These are phyloP conservation scores for Teleogryllus oceanicus DNA, from an alignment of 2,888 invertebrate species.

Conservation along the genomic window DNA sequence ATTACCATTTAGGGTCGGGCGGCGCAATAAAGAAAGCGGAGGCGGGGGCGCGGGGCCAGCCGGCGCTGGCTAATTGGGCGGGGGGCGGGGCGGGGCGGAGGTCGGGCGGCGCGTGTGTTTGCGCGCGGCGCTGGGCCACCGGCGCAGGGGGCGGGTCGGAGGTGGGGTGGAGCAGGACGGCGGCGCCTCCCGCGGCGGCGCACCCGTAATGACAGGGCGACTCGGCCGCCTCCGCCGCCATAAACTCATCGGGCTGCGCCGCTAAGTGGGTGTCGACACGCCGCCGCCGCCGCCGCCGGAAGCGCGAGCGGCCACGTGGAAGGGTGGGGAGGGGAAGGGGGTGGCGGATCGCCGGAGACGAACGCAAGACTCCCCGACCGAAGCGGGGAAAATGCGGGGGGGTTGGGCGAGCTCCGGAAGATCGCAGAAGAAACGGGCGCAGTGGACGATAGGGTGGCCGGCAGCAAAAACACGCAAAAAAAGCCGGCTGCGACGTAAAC, in stretches of 20 bases:
- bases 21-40: too few species aligned
- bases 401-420: too few species aligned
- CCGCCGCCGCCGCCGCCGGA: neutral
- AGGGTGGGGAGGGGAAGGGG: neutral
- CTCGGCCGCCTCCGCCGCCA: slow-evolving; percentile 7
- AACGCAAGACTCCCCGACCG: too few species aligned
- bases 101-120: neutral
- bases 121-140: neutral
- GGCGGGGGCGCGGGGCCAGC: neutral
- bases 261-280: slow-evolving; percentile 18
- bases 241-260: neutral
- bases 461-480: too few species aligned
- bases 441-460: too few species aligned
- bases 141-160: too few species aligned
- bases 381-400: too few species aligned
- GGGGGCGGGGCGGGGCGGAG: neutral
- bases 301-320: neutral
- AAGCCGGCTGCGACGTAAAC: too few species aligned
- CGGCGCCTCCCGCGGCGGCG: neutral
- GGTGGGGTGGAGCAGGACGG: neutral
- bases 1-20: too few species aligned
- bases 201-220: neutral
- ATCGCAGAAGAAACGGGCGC: too few species aligned
- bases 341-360: too few species aligned
- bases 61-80: neutral